A percentile compares a stretch with the other conserved stretches of the same genome.
These are phyloP conservation scores for Lycodopsis pacificus DNA, from an alignment of 2,797 vertebrate species.

Conservation along the genomic window DNA sequence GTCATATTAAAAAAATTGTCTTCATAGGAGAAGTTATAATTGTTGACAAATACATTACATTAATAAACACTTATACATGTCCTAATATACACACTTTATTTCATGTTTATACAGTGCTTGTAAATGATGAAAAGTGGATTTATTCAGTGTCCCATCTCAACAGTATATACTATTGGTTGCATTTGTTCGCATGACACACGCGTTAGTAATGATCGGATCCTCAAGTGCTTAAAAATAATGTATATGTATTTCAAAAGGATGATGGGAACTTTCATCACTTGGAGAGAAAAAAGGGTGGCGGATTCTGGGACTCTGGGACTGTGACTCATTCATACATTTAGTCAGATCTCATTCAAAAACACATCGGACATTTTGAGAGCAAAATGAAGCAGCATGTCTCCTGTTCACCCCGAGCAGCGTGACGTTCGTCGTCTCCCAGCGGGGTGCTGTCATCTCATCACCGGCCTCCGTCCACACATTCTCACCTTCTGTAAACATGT, in stretches of 20 bases:
- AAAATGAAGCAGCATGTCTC: slow-evolving; percentile 24
- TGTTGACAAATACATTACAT: background rate
- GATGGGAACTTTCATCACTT: background rate
- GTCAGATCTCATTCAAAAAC: slow-evolving; percentile 20
- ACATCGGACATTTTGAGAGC: slow-evolving; percentile 14
- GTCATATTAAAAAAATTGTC: background rate
- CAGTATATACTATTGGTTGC: background rate
- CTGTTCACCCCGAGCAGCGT: slow-evolving; percentile 36
- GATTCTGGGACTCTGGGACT: no score
- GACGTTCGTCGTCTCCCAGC: slow-evolving; percentile 45
- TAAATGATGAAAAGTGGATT: background rate
- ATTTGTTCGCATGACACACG: background rate
- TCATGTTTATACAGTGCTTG: background rate
- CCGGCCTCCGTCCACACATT: slow-evolving; percentile 64
- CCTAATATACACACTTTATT: background rate
- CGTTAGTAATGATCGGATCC: background rate
- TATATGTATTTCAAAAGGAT: no score
- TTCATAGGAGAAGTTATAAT: background rate
- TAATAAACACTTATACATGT: background rate
- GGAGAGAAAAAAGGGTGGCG: background rate
- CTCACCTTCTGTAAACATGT: slow-evolving; percentile 66
- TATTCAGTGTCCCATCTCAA: background rate
- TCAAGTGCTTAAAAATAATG: background rate
- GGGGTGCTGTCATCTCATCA: slow-evolving; percentile 60
- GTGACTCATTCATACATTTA: slow-evolving; percentile 6